These are phyloP conservation scores for Parapsyche elsis DNA, from an alignment of 1,140 invertebrate species.

Conservation along the genomic window DNA sequence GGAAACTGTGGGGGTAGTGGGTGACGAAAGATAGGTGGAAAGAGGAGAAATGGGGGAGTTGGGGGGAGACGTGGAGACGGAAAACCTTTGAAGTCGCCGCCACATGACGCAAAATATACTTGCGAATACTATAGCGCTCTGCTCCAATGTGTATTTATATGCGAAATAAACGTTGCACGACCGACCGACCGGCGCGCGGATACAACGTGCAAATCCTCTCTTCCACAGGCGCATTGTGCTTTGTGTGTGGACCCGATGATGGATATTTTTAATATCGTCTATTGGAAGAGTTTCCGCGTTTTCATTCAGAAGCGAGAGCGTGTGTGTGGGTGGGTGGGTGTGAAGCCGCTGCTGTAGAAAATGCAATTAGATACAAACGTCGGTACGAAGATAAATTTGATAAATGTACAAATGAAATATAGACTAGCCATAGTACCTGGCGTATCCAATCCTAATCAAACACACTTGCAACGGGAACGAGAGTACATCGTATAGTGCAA, in stretches of 20 bases:
- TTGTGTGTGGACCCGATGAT: background rate
- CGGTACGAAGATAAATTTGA: no score
- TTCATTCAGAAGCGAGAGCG: background rate
- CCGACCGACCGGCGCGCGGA: no score
- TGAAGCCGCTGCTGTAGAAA: no score
- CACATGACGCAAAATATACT: constrained; percentile 41
- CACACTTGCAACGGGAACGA: no score
- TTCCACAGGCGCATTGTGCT: background rate
- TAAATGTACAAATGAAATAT: no score
- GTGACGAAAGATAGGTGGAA: background rate
- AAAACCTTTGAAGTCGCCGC: constrained; percentile 52
- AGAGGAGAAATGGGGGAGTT: background rate
- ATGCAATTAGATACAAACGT: no score
- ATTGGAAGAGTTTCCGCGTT: background rate
- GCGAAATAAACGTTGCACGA: background rate
- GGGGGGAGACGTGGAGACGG: background rate
- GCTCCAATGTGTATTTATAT: background rate
- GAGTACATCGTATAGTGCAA: no score
- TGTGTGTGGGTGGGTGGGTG: background rate
- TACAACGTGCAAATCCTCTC: background rate
- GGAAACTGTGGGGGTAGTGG: constrained; percentile 7
- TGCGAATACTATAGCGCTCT: background rate
- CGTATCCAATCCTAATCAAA: no score
- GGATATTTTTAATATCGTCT: constrained; percentile 13
- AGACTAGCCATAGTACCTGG: no score